Base-by-base conservation (phyloP, 2,113 vertebrate genomes). In the Colistium nudipinnis region DNA sequence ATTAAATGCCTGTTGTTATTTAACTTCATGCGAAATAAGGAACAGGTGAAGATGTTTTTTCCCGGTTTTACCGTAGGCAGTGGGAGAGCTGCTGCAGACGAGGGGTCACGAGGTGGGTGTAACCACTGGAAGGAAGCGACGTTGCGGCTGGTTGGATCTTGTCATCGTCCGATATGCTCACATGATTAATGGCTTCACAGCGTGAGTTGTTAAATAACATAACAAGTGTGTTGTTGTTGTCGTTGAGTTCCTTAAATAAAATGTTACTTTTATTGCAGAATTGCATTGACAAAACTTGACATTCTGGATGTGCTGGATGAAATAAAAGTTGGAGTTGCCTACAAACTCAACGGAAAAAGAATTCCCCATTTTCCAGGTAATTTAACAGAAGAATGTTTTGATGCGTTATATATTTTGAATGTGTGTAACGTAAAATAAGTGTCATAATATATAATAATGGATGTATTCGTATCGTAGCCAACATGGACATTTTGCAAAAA, bases 181-280 rank as follows among this genome's bases (percentile, higher is more conserved):
- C 81, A 99, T 99, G 98, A 95, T 99, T 83, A 98, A 99, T 38
- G 97, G 98, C 67, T 99, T 99, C 85, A 98, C 96, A 3, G 96
- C 95, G 98, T 99, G 91, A 96, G 97, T 89, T 70, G 2, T 43
- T 48, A 4, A 0, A 31, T 13, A 9, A 20, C 25, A 45, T 19
- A 22, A 14, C 4, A 4, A 31, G 33, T 65, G 47, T 24, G 30
- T 11, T 57, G 20, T 20, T 43, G 22, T 36, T 17, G 39, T 44
- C 71, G 7, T 14, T 69, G 6, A 17, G 27, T 20, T 62, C 3
- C 43, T 10, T 1, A n/a, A 22, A 1, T 60, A 16, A 47, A 27
- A 11, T 66, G 25, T 48, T 4, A 12, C 44, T 22, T 61, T n/a
- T 80, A 68, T 20, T 64, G 70, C 89, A 99, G 97, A 76, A 95